phyloP scores from a whole-genome alignment of 2,113 vertebrate species.

The Pelusios castaneus region DNA sequence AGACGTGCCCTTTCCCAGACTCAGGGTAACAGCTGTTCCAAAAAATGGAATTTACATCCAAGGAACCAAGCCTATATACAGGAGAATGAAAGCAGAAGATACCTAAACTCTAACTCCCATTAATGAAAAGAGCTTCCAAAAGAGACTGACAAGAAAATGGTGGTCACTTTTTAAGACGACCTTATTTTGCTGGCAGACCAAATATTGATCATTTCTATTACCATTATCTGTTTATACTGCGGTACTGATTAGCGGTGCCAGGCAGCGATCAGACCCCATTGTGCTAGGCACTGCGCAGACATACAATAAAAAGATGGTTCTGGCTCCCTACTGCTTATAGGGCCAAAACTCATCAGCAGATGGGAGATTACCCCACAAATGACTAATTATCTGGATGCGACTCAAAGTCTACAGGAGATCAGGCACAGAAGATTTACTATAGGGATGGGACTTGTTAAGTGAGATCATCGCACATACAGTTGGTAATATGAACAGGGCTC shows the following conservation, averaged over 20 bases:
- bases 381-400: background rate
- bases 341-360: background rate
- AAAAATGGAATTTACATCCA: background rate
- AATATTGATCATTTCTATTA: background rate
- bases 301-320: background rate
- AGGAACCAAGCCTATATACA: background rate
- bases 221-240: background rate
- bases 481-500: background rate
- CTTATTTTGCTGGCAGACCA: background rate
- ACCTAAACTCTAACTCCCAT: background rate
- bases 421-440: background rate
- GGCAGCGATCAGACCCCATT: background rate
- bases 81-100: background rate
- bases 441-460: background rate
- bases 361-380: background rate
- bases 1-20: background rate
- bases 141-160: background rate
- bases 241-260: background rate
- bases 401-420: background rate
- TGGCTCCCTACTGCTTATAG: background rate
- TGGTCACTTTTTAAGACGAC: background rate
- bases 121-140: background rate
- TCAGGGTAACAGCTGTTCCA: background rate
- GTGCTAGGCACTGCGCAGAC: background rate
- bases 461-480: background rate